Evolutionary conservation across 2,113 vertebrate species (phyloP), one percentile per base, ranked within the genome.

Genomic region (Neolamprologus sp.): DNA sequence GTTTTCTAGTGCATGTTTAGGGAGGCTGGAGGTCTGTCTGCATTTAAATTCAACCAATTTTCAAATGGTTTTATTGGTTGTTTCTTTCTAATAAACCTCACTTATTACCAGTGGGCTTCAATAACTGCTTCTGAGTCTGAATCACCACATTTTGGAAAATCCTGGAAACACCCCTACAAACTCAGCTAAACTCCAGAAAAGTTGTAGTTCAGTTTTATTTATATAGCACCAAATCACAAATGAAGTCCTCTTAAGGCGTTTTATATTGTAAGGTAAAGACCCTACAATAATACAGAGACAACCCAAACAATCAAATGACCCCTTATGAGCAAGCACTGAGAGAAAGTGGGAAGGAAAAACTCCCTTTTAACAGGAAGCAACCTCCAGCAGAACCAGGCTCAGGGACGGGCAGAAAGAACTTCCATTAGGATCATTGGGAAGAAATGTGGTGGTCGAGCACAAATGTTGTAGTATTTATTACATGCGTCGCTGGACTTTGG

Each of bases 221-320:
- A 37, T 37, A 37, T 37, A 37, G 33, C 19, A 37, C 19, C 63
- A 68, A 68, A 68, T 37, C 63, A 68, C 19, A 68, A 37, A 21
- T 68, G 11, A n/a, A 37, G 11, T 37, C 1, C 0, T 0, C 33
- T 68, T 21, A 68, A 68, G 33, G 63, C 1, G 0, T 37, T 68
- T 68, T 68, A 68, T 68, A 68, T 37, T 68, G 10, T 68, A 68
- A 21, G 60, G 33, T 37, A 68, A 68, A 13, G 33, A 68, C 33
- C 3, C 60, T 21, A 37, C 33, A 68, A 21, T 37, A 68, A 68
- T 35, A 68, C 33, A 68, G 33, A 68, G 63, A 68, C 33, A 65
- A 65, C 60, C 0, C 33, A n/a, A 65, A 37, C 60, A 65, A 65
- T 65, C 60, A 65, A 68, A 68, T 68, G 19, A 68, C 33, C 33